Evolutionary conservation across 1,140 invertebrate genomes (phyloP), one percentile per base, ranked within the genome.

Genomic region (Stegodyphus mimosarum): DNA sequence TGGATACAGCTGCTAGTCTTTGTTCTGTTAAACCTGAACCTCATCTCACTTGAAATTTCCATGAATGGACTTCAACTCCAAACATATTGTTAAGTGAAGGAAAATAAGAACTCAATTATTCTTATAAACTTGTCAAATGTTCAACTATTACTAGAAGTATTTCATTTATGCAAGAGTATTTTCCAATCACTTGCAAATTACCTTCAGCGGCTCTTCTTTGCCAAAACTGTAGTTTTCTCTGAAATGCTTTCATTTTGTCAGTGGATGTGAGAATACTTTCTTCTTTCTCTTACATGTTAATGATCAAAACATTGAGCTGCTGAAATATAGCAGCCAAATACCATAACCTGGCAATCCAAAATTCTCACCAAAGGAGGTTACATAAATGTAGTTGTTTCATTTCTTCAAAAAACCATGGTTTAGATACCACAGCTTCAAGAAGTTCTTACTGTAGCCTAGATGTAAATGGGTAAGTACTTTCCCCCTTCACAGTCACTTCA

Each of bases 211-310:
- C 67, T 70, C 48, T 70, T 48, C 17, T 70, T 70, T 70, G 7
- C 48, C 67, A 70, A 33, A 70, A 6, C 17, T 33, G 67, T 70
- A 48, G 33, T 70, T 70, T 70, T 70, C 67, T 70, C 67, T 70
- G 55, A 60, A 60, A 60, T 60, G 55, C 53, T 60, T 60, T 60
- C 55, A 10, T 60, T 60, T 60, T 60, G 67, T 49, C 49, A 70
- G 18, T 33, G 67, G 67, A 49, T 70, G 67, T 70, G 18, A 33
- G 67, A 70, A 10, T 48, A 33, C 9, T 66, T 48, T 48, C 5
- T 48, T 48, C 18, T 70, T 70, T 33, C 67, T 6, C 13, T 70
- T 70, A 33, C 67, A 49, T 70, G 18, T 11, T 70, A 70, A 7
- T 70, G 48, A 33, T 70, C 67, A 70, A 70, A 70, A 10, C 48